phyloP scores from a whole-genome alignment of 2,113 vertebrate genomes.

The Phodopus roborovskii region DNA sequence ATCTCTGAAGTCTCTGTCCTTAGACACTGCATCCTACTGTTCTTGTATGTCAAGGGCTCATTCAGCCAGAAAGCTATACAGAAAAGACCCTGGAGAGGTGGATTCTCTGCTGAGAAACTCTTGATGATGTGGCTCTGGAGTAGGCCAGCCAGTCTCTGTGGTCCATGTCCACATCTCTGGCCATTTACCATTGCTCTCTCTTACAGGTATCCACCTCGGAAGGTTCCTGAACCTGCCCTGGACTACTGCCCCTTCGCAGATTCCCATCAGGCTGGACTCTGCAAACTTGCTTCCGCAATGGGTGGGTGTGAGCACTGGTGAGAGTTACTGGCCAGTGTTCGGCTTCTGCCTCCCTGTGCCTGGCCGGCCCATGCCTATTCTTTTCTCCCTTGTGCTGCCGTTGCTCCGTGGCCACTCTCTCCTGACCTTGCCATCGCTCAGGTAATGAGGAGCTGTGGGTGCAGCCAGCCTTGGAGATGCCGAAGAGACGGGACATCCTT shows the following conservation, averaged over 20 bases:
- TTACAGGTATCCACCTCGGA: constrained; percentile 83
- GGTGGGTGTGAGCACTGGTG: constrained; percentile 94
- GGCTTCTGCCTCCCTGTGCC: constrained; percentile 76
- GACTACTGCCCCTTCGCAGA: constrained; percentile 60
- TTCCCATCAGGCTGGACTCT: constrained; percentile 83
- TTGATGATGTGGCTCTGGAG: fast-evolving
- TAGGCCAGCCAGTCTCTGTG: background rate
- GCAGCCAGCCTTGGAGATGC: constrained; percentile 99
- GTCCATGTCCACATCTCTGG: constrained; percentile 41
- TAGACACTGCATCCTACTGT: background rate
- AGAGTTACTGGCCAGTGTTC: constrained; percentile 84
- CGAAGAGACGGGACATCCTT: constrained; percentile 99
- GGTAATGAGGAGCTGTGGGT: constrained; percentile 98
- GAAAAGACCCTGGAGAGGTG: background rate
- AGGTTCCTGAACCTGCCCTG: constrained; percentile 79
- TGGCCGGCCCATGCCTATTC: constrained; percentile 86
- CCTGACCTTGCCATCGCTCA: constrained; percentile 87
- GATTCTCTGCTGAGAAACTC: background rate
- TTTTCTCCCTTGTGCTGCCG: constrained; percentile 86
- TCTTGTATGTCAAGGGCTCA: background rate
- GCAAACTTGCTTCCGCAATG: constrained; percentile 91
- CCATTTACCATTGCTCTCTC: constrained; percentile 73
- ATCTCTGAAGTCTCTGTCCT: background rate
- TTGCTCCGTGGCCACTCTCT: constrained; percentile 58
- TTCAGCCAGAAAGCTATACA: background rate